Evolutionary conservation across 2,888 invertebrate genomes (phyloP).

Genomic region (Pyrgus malvae): DNA sequence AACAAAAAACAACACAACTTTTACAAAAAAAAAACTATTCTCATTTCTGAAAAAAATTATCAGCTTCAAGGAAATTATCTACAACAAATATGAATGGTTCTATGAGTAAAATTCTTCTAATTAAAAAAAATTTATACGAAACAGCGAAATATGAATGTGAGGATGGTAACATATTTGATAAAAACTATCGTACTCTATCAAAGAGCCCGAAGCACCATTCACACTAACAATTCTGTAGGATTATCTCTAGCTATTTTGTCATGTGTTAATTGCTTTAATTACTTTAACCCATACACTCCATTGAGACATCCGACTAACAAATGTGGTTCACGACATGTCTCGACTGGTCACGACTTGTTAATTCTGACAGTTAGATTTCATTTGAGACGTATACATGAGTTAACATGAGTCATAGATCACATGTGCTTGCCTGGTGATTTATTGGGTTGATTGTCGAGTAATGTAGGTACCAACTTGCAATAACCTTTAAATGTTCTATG

Average conservation of each 20-base stretch:
- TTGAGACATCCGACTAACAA: constrained; percentile 58
- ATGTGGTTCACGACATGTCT: constrained; percentile 68
- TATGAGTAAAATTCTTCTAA: too few species aligned
- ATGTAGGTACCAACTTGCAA: not conserved
- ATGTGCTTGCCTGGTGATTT: constrained; percentile 56
- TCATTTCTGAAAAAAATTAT: too few species aligned
- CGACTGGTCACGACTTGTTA: constrained; percentile 75
- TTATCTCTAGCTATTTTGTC: constrained; percentile 41
- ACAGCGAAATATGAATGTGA: too few species aligned
- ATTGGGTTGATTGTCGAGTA: constrained; percentile 41
- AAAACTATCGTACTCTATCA: too few species aligned
- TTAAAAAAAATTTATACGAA: too few species aligned
- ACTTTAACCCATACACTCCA: constrained; percentile 56
- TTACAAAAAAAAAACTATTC: too few species aligned
- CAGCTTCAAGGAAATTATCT: too few species aligned
- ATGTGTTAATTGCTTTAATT: constrained; percentile 61
- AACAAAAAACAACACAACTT: too few species aligned
- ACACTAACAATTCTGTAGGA: too few species aligned
- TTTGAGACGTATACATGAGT: constrained; percentile 32
- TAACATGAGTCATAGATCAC: constrained; percentile 53
- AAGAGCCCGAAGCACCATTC: too few species aligned
- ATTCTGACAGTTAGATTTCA: constrained; percentile 41
- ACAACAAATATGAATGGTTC: too few species aligned
- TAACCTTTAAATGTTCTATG: not conserved
- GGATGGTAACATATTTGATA: too few species aligned